These are phyloP conservation scores for Myotis lucifugus DNA, from an alignment of 2,113 vertebrate genomes.

Conservation along the genomic window DNA sequence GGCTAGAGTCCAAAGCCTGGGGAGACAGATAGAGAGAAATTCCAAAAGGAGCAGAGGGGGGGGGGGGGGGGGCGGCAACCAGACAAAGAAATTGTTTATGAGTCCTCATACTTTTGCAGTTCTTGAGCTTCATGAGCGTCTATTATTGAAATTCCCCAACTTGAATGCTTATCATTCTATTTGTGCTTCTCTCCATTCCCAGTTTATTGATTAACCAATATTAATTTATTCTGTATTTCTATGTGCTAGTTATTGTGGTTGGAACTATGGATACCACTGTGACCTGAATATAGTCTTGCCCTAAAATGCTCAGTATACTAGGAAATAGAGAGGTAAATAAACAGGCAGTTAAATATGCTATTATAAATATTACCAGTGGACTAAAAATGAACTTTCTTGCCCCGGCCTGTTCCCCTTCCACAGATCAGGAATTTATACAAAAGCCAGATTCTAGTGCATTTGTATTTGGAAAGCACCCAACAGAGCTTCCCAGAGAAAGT, in stretches of 20 bases:
- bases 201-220: background rate
- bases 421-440: background rate
- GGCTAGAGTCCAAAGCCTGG: background rate
- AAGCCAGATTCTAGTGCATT: background rate
- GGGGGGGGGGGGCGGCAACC: fast-evolving
- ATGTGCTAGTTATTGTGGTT: background rate
- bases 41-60: background rate
- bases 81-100: background rate
- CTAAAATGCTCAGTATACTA: background rate
- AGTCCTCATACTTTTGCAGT: background rate
- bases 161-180: background rate
- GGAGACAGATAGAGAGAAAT: background rate
- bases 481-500: background rate
- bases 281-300: background rate
- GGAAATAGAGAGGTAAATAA: background rate
- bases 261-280: background rate
- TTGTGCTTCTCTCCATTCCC: background rate
- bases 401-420: fast-evolving
- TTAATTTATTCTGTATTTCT: background rate
- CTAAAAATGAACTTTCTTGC: background rate
- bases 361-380: background rate
- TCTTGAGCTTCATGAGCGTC: background rate
- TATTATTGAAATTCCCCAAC: background rate
- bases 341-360: background rate
- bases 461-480: background rate